Evolutionary conservation across 2,113 vertebrate genomes (phyloP).

Genomic region (Ariopsis seemanni): DNA sequence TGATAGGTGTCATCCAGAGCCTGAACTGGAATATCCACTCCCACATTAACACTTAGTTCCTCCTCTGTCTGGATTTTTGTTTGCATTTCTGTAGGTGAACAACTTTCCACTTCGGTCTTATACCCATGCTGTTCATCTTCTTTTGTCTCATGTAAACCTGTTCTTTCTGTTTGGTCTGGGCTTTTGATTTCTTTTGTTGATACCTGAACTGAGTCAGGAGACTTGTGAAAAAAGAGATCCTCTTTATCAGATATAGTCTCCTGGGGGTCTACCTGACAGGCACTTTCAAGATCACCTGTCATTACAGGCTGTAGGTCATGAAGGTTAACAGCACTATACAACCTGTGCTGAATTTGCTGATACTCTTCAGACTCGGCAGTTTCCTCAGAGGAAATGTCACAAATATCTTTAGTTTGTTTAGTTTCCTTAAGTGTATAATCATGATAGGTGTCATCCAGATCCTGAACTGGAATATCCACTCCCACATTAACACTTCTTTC

Average conservation of each 20-base stretch:
- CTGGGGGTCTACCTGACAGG: constrained; percentile 77
- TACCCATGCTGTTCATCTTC: neutral
- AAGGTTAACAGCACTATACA: constrained; percentile 56
- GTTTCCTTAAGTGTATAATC: neutral
- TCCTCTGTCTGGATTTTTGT: constrained; percentile 4
- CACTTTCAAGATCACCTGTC: constrained; percentile 73
- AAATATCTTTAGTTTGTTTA: neutral
- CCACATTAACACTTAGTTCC: neutral
- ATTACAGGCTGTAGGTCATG: constrained; percentile 70
- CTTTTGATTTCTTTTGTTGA: neutral
- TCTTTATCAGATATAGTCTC: constrained; percentile 86
- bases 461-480: neutral
- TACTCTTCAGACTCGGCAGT: constrained; percentile 12
- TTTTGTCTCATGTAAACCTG: neutral
- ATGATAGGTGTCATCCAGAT: neutral
- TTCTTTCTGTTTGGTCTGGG: neutral
- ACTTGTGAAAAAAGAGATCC: constrained; percentile 78
- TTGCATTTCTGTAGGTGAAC: constrained; percentile 6
- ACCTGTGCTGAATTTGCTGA: constrained; percentile 7
- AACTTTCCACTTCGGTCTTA: neutral
- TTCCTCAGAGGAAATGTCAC: neutral
- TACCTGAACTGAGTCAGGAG: constrained; percentile 83
- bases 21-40: neutral
- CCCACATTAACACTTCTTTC: neutral
- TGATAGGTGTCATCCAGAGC: neutral